Evolutionary conservation across 2,113 vertebrate genomes (phyloP), one percentile per base, ranked within the genome.

Genomic region (Corythoichthys haematopterus): DNA sequence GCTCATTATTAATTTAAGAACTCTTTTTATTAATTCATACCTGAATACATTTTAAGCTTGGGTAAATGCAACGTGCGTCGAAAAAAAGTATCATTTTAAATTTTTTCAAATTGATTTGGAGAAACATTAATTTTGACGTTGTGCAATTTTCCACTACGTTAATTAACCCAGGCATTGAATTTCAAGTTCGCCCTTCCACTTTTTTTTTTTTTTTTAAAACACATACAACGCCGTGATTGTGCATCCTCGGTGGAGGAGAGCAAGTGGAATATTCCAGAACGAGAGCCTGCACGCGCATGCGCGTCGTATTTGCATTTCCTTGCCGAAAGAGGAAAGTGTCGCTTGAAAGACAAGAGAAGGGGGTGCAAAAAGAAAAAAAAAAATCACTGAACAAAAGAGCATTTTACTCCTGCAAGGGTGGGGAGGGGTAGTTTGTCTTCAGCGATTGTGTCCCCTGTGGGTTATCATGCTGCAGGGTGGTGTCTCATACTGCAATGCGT

Each of bases 391-490:
- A 75, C 64, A 79, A 2, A 43, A 66, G 68, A 58, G 65, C 14
- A 56, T 52, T 2, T 46, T 63, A 9, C 63, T 65, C 48, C 36
- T 33, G 72, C 3, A 37, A 38, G 50, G 48, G 36, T 38, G 50
- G 50, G 33, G 36, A 3, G 35, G 48, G 64, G 14, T 11, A 2
- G 75, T 0, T 70, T 0, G 52, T 68, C 65, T 66, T 78, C 63
- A 62, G 60, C 69, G 65, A 72, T 76, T 76, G 7, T 77, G 64
- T 82, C 15, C 65, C 64, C 51, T 74, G 72, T 36, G 38, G 71
- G 67, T 51, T 78, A 66, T 87, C 73, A 79, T 73, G 81, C 84
- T 84, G 84, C 83, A 85, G 85, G 80, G 84, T 79, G 83, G 79
- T 55, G 76, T 78, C 85, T 87, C 66, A 50, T 79, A 70, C 78